Percentiles rank a stretch among this genome's conserved stretches.
These are phyloP conservation scores for Colletes collaris DNA, from an alignment of 2,888 invertebrate species.

Conservation along the genomic window DNA sequence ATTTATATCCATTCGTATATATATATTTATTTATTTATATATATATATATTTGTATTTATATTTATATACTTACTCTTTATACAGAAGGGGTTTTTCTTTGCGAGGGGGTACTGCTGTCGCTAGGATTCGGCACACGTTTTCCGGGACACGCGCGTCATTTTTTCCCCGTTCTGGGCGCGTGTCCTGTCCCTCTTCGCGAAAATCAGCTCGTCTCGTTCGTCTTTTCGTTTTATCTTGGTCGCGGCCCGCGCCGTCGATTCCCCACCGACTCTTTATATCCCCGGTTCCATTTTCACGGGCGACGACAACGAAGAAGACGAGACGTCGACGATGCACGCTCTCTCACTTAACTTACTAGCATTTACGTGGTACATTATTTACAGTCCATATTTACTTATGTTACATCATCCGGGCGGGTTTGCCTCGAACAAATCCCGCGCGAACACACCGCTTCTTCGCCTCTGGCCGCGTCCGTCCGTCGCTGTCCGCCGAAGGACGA, in stretches of 20 bases:
- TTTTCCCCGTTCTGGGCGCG: conserved; percentile 49
- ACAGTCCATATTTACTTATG: conserved; percentile 83
- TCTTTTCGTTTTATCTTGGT: conserved; percentile 23
- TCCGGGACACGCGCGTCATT: conserved; percentile 52
- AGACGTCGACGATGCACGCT: conserved; percentile 55
- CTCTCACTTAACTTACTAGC: conserved; percentile 75
- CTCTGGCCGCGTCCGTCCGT: conserved; percentile 52
- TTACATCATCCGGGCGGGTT: conserved; percentile 81
- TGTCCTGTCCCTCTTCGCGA: conserved; percentile 46
- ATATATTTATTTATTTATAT: conserved; percentile 48
- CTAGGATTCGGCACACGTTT: conserved; percentile 68
- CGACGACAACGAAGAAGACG: conserved; percentile 58
- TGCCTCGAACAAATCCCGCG: conserved; percentile 77
- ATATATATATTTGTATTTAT: conserved; percentile 60
- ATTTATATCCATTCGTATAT: conserved; percentile 42
- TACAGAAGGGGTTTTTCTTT: conserved; percentile 79
- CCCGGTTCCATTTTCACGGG: not conserved
- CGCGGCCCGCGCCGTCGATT: conserved; percentile 29
- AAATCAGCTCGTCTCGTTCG: conserved; percentile 40
- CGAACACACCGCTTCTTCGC: conserved; percentile 75
- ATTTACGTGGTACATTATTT: conserved; percentile 82
- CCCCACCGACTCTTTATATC: conserved; percentile 22
- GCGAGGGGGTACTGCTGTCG: conserved; percentile 74
- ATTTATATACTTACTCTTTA: conserved; percentile 80
- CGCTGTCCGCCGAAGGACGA: conserved; percentile 3